Conservation (phyloP, 2,888 invertebrate genomes). For the Drosophila neonasuta region DNA sequence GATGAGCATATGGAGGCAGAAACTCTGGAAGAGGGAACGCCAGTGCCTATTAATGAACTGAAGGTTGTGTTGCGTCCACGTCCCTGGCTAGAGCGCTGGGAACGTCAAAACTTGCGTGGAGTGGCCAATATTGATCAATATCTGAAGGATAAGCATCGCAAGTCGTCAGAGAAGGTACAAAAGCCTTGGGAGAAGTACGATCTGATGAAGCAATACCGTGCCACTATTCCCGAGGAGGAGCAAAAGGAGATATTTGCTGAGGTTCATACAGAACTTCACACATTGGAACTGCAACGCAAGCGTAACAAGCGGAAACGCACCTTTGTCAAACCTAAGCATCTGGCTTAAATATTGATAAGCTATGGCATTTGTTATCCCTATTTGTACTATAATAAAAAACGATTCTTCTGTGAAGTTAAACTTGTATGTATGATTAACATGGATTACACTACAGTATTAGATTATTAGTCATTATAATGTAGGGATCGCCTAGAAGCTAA, state of each 20-base stretch:
- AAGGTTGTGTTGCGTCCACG: slow-evolving; percentile 89
- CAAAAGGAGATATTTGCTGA: slow-evolving; percentile 93
- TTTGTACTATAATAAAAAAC: slow-evolving; percentile 53
- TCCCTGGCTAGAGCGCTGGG: slow-evolving; percentile 97
- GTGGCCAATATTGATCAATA: slow-evolving; percentile 85
- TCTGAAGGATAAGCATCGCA: slow-evolving; percentile 83
- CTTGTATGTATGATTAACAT: slow-evolving; percentile 42
- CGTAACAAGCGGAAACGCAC: slow-evolving; percentile 85
- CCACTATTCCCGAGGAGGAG: slow-evolving; percentile 93
- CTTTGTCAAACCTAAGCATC: slow-evolving; percentile 85
- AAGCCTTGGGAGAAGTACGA: slow-evolving; percentile 95
- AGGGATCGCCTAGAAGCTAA: slow-evolving; percentile 52
- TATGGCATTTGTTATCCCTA: slow-evolving; percentile 46
- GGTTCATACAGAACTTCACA: slow-evolving; percentile 89
- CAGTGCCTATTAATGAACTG: slow-evolving; percentile 90
- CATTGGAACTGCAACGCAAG: slow-evolving; percentile 86
- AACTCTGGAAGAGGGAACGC: slow-evolving; percentile 88
- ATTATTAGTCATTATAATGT: slow-evolving; percentile 55
- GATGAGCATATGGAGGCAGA: slow-evolving; percentile 95
- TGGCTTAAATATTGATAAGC: slow-evolving; percentile 72
- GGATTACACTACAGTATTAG: slow-evolving; percentile 49
- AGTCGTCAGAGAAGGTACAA: slow-evolving; percentile 85
- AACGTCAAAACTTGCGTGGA: slow-evolving; percentile 89
- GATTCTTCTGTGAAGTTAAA: slow-evolving; percentile 34
- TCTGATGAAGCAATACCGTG: slow-evolving; percentile 95